Conservation (phyloP, 2,888 invertebrate species). For the Oscheius sp. region DNA sequence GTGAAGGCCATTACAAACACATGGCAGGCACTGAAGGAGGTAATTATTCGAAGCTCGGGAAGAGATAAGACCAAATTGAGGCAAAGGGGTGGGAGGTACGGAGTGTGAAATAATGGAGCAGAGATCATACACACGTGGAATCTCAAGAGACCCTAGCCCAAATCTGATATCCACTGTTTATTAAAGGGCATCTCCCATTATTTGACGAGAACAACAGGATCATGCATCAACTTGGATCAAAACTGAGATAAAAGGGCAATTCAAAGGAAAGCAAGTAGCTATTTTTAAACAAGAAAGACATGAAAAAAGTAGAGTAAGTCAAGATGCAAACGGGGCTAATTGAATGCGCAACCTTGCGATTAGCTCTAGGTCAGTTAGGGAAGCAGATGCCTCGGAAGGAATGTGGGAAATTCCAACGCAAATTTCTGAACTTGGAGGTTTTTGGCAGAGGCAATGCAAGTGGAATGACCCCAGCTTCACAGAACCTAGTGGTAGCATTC, state of each 20-base stretch:
- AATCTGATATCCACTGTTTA: conserved; percentile 3
- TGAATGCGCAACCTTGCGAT: conserved; percentile 25
- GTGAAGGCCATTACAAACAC: conserved; percentile 55
- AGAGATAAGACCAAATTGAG: conserved; percentile 24
- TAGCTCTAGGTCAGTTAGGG: conserved; percentile 17
- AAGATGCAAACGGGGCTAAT: conserved; percentile 27
- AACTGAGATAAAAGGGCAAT: no score
- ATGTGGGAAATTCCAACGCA: conserved; percentile 2
- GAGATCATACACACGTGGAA: conserved; percentile 18
- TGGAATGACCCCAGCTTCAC: neutral
- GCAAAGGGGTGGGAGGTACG: conserved; percentile 1
- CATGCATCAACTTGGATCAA: neutral
- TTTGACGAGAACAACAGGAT: conserved; percentile 3
- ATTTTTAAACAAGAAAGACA: no score
- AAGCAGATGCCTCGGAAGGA: neutral
- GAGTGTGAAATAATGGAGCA: conserved; percentile 2
- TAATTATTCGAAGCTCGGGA: neutral
- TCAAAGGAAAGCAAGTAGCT: no score
- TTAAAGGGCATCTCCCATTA: neutral
- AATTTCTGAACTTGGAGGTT: neutral
- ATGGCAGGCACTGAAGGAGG: conserved; percentile 22
- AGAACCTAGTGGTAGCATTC: conserved; percentile 18
- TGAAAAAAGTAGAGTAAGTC: conserved; percentile 4
- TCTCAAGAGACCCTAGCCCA: no score
- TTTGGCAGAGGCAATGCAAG: neutral